Evolutionary conservation across 1,140 invertebrate genomes (phyloP).

Genomic region (Cotesia chilonis): DNA sequence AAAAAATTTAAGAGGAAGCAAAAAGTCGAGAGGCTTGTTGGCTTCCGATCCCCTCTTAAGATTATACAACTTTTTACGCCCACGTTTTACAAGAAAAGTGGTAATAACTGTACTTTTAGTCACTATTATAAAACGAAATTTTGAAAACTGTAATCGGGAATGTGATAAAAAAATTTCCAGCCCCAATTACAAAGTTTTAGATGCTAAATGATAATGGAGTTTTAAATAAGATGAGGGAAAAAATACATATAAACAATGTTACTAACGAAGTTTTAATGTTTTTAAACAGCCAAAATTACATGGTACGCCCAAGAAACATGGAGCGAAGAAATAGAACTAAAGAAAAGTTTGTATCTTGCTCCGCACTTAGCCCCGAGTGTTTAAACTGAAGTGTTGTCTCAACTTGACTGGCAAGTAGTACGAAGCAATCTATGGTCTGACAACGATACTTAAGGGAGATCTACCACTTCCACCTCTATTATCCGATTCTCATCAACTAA

Average conservation of each 20-base stretch:
- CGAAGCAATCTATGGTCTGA: neutral
- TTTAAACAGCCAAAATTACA: no score
- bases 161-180: no score
- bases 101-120: no score
- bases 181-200: no score
- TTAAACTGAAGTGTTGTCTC: neutral
- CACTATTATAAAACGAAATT: neutral
- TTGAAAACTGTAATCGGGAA: no score
- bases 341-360: neutral
- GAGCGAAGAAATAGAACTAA: neutral
- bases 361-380: neutral
- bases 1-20: neutral
- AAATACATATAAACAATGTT: no score
- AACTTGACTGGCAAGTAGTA: slow-evolving; percentile 1
- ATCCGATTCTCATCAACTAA: neutral
- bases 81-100: neutral
- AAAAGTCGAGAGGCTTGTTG: slow-evolving; percentile 1
- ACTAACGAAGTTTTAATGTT: no score
- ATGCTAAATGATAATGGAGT: no score
- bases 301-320: neutral
- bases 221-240: no score
- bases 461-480: neutral
- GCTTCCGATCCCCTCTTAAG: neutral
- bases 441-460: neutral
- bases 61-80: neutral